These are phyloP conservation scores for Mormoops blainvillei DNA, from an alignment of 2,113 vertebrate species.

Conservation along the genomic window DNA sequence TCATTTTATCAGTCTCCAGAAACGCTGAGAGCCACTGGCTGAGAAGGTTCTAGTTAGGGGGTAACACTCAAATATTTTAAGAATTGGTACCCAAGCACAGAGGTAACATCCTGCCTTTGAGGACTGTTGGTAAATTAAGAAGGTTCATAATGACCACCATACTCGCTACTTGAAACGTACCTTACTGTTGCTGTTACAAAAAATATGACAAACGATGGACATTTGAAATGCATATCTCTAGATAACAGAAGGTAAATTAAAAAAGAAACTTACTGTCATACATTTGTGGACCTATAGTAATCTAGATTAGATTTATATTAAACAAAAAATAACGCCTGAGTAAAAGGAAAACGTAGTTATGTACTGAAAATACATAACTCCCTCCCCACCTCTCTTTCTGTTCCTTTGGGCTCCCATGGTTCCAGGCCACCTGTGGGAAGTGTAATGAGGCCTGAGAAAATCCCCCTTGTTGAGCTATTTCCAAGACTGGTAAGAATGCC, in stretches of 20 bases:
- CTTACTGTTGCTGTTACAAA: not conserved
- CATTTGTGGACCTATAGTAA: too few species aligned
- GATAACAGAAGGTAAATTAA: not conserved
- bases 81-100: not conserved
- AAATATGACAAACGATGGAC: not conserved
- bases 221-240: not conserved
- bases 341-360: not conserved
- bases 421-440: not conserved
- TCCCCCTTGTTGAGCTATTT: not conserved
- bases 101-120: not conserved
- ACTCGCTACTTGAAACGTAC: not conserved
- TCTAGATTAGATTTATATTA: not conserved
- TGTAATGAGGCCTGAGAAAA: not conserved
- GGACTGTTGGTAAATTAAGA: not conserved
- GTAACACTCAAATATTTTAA: not conserved
- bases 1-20: not conserved
- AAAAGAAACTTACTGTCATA: not conserved
- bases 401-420: not conserved
- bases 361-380: not conserved
- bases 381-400: not conserved
- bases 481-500: not conserved
- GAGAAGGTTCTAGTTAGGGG: not conserved
- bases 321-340: slow-evolving; percentile 16
- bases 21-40: not conserved
- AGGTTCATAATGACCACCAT: not conserved